These are phyloP conservation scores for Cremastobaeus sp. DNA, from an alignment of 2,888 invertebrate genomes.

Conservation along the genomic window DNA sequence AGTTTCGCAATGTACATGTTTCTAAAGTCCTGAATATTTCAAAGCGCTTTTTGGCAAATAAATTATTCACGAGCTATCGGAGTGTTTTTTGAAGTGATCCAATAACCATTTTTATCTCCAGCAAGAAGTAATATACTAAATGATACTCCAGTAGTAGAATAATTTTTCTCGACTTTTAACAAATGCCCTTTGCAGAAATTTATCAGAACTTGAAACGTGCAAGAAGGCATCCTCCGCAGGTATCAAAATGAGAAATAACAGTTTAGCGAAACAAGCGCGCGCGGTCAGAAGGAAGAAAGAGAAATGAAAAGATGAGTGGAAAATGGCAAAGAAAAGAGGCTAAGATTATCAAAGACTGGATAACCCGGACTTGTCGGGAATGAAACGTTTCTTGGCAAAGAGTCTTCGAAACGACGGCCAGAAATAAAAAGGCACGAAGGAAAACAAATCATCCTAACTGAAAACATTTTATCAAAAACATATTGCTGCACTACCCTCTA, in stretches of 20 bases:
- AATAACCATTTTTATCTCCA: too few relatives aligned
- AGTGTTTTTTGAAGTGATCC: too few relatives aligned
- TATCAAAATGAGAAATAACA: constrained; percentile 48
- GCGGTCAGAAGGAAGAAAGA: constrained; percentile 39
- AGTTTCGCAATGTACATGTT: too few relatives aligned
- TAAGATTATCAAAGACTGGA: constrained; percentile 54
- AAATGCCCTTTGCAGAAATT: constrained; percentile 15
- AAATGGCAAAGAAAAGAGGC: constrained; percentile 49
- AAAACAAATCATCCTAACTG: not conserved
- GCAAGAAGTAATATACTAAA: too few relatives aligned
- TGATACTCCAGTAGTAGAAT: too few relatives aligned
- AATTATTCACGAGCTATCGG: too few relatives aligned
- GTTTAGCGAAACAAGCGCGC: constrained; percentile 27
- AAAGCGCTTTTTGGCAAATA: too few relatives aligned
- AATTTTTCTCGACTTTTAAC: too few relatives aligned
- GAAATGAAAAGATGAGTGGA: constrained; percentile 56
- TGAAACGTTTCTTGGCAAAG: constrained; percentile 55
- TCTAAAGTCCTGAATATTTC: too few relatives aligned
- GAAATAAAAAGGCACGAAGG: constrained; percentile 8
- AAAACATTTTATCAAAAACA: constrained; percentile 22
- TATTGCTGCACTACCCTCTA: not conserved
- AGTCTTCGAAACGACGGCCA: constrained; percentile 17
- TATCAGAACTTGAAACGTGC: constrained; percentile 23
- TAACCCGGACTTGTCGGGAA: constrained; percentile 45
- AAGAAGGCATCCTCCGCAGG: constrained; percentile 22